phyloP scores from a whole-genome alignment of 2,888 invertebrate genomes.

The Orchesellides sinensis region DNA sequence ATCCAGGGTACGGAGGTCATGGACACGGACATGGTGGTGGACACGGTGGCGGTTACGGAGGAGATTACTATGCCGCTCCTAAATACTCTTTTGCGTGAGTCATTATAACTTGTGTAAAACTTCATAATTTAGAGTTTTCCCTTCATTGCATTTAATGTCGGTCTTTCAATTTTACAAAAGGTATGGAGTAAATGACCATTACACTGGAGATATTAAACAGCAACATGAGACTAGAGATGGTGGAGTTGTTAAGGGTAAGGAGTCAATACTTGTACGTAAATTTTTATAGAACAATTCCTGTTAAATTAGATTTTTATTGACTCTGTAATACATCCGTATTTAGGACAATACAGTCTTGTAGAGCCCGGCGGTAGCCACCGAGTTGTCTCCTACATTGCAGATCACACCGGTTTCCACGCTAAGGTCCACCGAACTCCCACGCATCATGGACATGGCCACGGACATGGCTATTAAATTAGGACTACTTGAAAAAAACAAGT shows the following conservation, averaged over 20 bases:
- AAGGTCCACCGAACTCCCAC: slow-evolving; percentile 76
- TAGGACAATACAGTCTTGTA: slow-evolving; percentile 84
- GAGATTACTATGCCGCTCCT: slow-evolving; percentile 63
- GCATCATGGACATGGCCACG: slow-evolving; percentile 64
- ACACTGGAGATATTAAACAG: slow-evolving; percentile 78
- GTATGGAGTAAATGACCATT: slow-evolving; percentile 70
- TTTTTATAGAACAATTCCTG: background rate
- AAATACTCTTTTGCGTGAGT: slow-evolving; percentile 59
- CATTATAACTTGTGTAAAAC: too few species aligned
- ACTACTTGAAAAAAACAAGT: background rate
- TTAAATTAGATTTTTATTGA: background rate
- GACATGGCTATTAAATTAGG: slow-evolving; percentile 34
- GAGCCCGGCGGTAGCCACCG: slow-evolving; percentile 87
- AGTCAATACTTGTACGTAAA: background rate
- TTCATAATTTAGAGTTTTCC: too few species aligned
- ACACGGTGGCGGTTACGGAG: slow-evolving; percentile 47
- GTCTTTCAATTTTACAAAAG: background rate
- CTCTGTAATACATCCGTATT: too few species aligned
- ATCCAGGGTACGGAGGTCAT: slow-evolving; percentile 65
- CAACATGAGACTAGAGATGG: slow-evolving; percentile 86
- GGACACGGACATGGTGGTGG: slow-evolving; percentile 44
- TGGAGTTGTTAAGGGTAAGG: slow-evolving; percentile 81
- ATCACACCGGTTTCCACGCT: slow-evolving; percentile 86
- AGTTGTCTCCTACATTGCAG: slow-evolving; percentile 86
- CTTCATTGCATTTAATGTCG: background rate